Conservation (phyloP, 2,888 invertebrate genomes). For the Drosophila neotestacea region DNA sequence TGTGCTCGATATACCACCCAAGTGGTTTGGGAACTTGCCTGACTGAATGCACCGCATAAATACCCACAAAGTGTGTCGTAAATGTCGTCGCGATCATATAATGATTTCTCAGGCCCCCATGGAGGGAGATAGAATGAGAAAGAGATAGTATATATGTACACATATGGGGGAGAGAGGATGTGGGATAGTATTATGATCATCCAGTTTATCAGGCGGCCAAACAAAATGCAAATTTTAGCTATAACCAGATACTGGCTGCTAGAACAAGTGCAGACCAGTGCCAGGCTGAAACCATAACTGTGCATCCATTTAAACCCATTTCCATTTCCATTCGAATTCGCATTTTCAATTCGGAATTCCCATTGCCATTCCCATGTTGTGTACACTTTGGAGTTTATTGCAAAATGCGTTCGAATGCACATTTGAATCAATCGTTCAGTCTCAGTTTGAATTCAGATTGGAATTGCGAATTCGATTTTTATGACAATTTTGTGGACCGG, state of each 20-base stretch:
- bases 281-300: constrained; percentile 37
- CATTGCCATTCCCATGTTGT: constrained; percentile 41
- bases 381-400: constrained; percentile 75
- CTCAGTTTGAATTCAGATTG: constrained; percentile 32
- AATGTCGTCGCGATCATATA: constrained; percentile 77
- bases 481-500: constrained; percentile 56
- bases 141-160: no score
- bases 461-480: constrained; percentile 57
- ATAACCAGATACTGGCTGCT: constrained; percentile 51
- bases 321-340: constrained; percentile 29
- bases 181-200: constrained; percentile 24
- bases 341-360: constrained; percentile 19
- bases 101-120: constrained; percentile 47
- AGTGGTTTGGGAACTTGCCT: constrained; percentile 45
- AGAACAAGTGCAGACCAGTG: constrained; percentile 71
- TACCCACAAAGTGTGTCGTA: constrained; percentile 82
- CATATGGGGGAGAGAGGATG: background rate
- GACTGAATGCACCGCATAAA: constrained; percentile 76
- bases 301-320: constrained; percentile 48
- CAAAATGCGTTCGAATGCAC: constrained; percentile 76
- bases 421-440: constrained; percentile 73
- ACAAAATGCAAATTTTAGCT: constrained; percentile 67
- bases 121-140: background rate
- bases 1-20: constrained; percentile 78
- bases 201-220: constrained; percentile 57